Conservation (phyloP, 2,113 vertebrate genomes). For the Danio rerio region GRCz12tu NC_133187.1:4935001-4935500, state of each 20-base stretch:
- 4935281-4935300: not conserved
- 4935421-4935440: no score
- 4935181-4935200: not conserved
- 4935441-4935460: no score
- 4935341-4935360: no score
- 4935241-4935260: not conserved
- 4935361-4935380: not conserved
- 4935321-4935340: no score
- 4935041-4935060: not conserved
- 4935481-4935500: no score
- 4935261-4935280: not conserved
- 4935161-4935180: not conserved
- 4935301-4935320: not conserved
- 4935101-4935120: not conserved
- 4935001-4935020: not conserved
- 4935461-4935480: no score
- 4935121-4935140: conserved; percentile 5
- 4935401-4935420: no score
- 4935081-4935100: not conserved
- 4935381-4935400: no score
- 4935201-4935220: not conserved
- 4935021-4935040: not conserved
- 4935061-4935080: conserved; percentile 28
- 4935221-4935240: not conserved
- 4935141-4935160: not conserved